Conservation (phyloP, 2,797 vertebrate species). For the Typhlichthys eigenmanni region DNA sequence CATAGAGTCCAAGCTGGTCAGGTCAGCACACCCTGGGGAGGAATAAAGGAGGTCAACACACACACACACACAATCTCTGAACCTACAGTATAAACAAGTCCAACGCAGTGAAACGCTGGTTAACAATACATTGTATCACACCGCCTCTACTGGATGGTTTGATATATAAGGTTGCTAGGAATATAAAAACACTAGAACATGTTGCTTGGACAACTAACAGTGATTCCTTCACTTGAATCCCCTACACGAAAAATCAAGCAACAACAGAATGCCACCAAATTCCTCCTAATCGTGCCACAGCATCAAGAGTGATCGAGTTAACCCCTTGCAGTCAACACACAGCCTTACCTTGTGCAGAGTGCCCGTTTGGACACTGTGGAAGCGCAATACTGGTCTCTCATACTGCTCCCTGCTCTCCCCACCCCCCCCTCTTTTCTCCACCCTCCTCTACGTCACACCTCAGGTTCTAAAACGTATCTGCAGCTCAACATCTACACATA, state of each 20-base stretch:
- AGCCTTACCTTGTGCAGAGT: conserved; percentile 52
- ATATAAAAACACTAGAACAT: no score
- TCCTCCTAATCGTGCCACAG: no score
- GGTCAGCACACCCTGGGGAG: conserved; percentile 89
- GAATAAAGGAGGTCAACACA: conserved; percentile 3
- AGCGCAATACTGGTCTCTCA: conserved; percentile 17
- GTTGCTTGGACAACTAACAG: no score
- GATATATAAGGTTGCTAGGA: no score
- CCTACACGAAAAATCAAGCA: no score
- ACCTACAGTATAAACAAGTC: no score
- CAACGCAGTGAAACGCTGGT: not conserved
- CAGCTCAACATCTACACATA: not conserved
- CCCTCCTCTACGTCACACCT: conserved; percentile 49
- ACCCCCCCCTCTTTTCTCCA: conserved; percentile 11
- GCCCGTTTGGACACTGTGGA: conserved; percentile 20
- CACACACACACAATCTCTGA: not conserved
- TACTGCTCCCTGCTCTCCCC: conserved; percentile 13
- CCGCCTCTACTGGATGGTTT: no score
- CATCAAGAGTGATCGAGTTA: no score
- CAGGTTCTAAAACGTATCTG: conserved; percentile 64
- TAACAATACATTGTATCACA: not conserved
- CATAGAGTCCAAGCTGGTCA: conserved; percentile 88
- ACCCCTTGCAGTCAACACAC: not conserved
- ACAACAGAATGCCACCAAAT: no score
- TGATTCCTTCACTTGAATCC: no score